Percentiles rank a stretch among this genome's conserved stretches.
Evolutionary conservation across 2,888 invertebrate genomes (phyloP).

Genomic region (Heliconius aoede): DNA sequence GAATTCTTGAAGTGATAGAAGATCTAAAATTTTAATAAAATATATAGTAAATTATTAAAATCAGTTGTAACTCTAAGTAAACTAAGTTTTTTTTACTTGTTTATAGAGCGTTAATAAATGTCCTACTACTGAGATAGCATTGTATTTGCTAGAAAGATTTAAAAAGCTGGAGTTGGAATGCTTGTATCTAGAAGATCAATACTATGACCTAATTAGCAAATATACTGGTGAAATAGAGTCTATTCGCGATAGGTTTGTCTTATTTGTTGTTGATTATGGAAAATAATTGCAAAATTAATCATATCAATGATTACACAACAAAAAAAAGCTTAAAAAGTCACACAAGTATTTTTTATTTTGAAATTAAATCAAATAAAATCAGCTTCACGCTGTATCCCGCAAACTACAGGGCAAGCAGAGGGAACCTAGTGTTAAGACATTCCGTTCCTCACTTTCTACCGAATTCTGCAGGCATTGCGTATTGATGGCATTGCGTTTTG

Average conservation of each 20-base stretch:
- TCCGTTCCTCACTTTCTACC: too few species aligned
- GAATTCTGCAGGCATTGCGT: too few species aligned
- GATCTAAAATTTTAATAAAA: not conserved
- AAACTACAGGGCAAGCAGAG: too few species aligned
- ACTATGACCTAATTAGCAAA: constrained; percentile 87
- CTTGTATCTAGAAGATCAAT: constrained; percentile 89
- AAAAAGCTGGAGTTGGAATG: constrained; percentile 88
- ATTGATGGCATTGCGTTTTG: too few species aligned
- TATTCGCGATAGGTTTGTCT: constrained; percentile 85
- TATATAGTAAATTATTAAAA: not conserved
- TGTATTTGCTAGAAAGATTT: constrained; percentile 84
- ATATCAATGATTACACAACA: not conserved
- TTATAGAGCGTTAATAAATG: constrained; percentile 74
- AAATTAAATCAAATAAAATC: too few species aligned
- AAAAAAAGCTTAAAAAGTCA: not conserved
- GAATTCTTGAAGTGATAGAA: not conserved
- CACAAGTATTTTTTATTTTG: not conserved
- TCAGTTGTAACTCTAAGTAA: not conserved
- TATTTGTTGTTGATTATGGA: not conserved
- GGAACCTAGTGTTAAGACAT: too few species aligned
- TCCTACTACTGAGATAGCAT: constrained; percentile 79
- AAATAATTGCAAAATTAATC: not conserved
- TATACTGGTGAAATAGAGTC: constrained; percentile 88
- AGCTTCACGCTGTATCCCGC: too few species aligned
- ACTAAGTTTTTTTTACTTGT: constrained; percentile 1